Base-by-base conservation (phyloP, 2,797 vertebrate genomes). In the Danio jaintianensis region DNA sequence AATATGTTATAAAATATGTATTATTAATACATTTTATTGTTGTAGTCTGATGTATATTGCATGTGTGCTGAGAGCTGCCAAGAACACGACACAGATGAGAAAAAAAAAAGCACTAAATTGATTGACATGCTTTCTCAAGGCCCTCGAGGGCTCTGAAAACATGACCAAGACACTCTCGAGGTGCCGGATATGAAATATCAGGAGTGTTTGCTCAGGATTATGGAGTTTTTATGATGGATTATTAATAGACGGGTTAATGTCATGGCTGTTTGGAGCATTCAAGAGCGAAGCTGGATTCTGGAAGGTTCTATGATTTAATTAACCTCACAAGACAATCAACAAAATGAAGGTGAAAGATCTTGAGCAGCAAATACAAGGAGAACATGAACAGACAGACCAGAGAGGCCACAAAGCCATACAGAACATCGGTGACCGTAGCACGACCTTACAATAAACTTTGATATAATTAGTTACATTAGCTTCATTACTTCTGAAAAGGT, bases 161-260 rank as follows among this genome's bases (percentile, higher is more conserved):
- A 76, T n/a, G 40, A 53, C 58, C 7, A 7, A 36, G 29, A 80
- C 7, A 38, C 77, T 42, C 48, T 48, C 0, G 11, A 62, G 29
- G 50, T 75, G 48, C 40, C 48, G 52, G 47, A 56, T 6, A 43
- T 69, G 42, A 83, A 75, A 83, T 70, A 64, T 75, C 66, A 75
- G 48, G n/a, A 76, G 59, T 22, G 69, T 78, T 70, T 76, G 48
- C 68, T 55, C 15, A 77, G 64, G 62, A 64, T 58, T 80, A 48
- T 47, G 43, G 53, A 22, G 38, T 62, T 79, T 62, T 61, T n/a
- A 62, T 68, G 68, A 40, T 6, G 13, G 68, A 74, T 69, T 69
- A 62, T 73, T 82, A 81, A 70, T 75, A 70, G 52, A 48, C 29
- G 68, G 40, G 36, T 55, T 81, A 61, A 85, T 75, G 78, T 72